Evolutionary conservation across 2,113 vertebrate genomes (phyloP).

Genomic region (Protomyctophum bolini): DNA sequence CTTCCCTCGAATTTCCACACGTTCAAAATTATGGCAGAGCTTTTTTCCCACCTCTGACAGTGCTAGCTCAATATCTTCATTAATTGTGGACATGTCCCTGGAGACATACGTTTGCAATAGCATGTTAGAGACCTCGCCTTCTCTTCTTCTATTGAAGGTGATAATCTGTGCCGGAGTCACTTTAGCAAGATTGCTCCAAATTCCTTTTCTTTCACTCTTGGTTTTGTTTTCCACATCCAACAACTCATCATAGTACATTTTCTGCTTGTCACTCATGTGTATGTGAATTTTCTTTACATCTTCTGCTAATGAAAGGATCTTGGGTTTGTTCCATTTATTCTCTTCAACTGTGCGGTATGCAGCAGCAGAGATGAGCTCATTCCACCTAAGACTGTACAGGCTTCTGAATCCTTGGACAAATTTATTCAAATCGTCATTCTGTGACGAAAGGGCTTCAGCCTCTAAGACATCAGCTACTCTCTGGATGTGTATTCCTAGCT

Average conservation of each 20-base stretch:
- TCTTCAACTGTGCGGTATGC: slow-evolving; percentile 24
- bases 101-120: slow-evolving; percentile 1
- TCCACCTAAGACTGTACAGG: slow-evolving; percentile 29
- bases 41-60: slow-evolving; percentile 33
- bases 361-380: slow-evolving; percentile 22
- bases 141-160: slow-evolving; percentile 31
- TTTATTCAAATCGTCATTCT: slow-evolving; percentile 10
- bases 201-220: not conserved
- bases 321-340: slow-evolving; percentile 41
- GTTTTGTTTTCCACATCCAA: no score
- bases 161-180: slow-evolving; percentile 32
- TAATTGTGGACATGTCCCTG: slow-evolving; percentile 7
- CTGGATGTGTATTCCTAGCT: slow-evolving; percentile 37
- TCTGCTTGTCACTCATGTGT: slow-evolving; percentile 11
- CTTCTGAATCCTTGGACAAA: slow-evolving; percentile 2
- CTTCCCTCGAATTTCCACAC: slow-evolving; percentile 34
- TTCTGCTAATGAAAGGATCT: slow-evolving; percentile 39
- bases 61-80: slow-evolving; percentile 13
- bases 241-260: slow-evolving; percentile 8
- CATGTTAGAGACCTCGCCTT: slow-evolving; percentile 40
- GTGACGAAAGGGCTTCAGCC: slow-evolving; percentile 29
- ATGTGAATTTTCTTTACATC: slow-evolving; percentile 24
- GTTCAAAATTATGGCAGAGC: slow-evolving; percentile 16
- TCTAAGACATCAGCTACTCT: slow-evolving; percentile 37
- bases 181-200: slow-evolving; percentile 27